A percentile compares a stretch with the other conserved stretches of the same genome.
Evolutionary conservation across 2,797 vertebrate genomes (phyloP).

Genomic region (Lates japonicus): DNA sequence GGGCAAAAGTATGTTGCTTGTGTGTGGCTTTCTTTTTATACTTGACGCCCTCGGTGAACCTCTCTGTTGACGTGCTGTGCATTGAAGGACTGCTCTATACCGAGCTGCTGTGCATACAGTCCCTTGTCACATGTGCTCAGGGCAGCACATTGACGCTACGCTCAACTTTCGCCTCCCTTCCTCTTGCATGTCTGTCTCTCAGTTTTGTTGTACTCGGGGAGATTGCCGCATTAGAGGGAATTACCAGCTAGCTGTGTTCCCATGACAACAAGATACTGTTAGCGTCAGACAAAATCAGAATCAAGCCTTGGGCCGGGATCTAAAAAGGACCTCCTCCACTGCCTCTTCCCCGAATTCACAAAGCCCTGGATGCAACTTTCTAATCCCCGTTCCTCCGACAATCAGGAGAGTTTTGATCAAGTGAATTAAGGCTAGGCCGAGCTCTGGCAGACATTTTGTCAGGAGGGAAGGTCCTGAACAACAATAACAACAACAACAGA

Average conservation of each 20-base stretch:
- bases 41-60: neutral
- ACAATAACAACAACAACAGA: constrained; percentile 42
- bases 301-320: constrained; percentile 52
- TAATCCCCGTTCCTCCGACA: constrained; percentile 61
- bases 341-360: constrained; percentile 44
- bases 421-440: constrained; percentile 52
- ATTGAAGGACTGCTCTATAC: neutral
- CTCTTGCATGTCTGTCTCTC: constrained; percentile 34
- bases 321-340: constrained; percentile 47
- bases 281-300: constrained; percentile 66
- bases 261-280: constrained; percentile 79
- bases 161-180: constrained; percentile 21
- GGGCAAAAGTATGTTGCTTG: neutral
- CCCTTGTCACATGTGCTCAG: constrained; percentile 1
- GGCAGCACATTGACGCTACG: neutral
- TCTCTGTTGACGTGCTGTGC: neutral
- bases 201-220: constrained; percentile 57
- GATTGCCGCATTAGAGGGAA: constrained; percentile 59
- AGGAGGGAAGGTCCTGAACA: constrained; percentile 32
- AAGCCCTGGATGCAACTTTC: constrained; percentile 50
- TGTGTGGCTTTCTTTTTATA: neutral
- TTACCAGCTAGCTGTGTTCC: constrained; percentile 70
- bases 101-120: neutral
- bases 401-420: constrained; percentile 69
- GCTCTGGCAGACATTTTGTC: constrained; percentile 53